Conservation (phyloP, 92 coral and sea anemone genomes). For the Blastomussa wellsi region DNA sequence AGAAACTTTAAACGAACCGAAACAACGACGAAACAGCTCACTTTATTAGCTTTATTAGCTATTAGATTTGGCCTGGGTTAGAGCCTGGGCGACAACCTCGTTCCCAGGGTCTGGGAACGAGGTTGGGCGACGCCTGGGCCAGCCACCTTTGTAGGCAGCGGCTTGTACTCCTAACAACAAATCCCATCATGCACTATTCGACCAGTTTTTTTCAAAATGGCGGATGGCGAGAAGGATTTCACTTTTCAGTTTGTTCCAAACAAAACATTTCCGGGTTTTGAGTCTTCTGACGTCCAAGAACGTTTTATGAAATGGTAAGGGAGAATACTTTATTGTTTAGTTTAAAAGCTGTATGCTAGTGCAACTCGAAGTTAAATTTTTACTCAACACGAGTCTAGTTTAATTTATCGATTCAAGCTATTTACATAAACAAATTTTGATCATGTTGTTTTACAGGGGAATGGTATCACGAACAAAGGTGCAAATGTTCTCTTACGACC, state of each 20-base stretch:
- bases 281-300: conserved; percentile 75
- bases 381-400: not conserved
- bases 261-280: conserved; percentile 71
- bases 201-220: conserved; percentile 66
- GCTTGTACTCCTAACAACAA: not conserved
- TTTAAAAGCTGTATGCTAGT: not conserved
- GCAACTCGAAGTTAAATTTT: not conserved
- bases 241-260: conserved; percentile 68
- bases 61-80: too few species aligned
- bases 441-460: conserved; percentile 67
- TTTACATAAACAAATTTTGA: too few species aligned
- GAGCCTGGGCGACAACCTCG: too few species aligned
- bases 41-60: too few species aligned
- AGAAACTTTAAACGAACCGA: too few species aligned
- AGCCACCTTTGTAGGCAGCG: not conserved
- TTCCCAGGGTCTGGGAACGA: too few species aligned
- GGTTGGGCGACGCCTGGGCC: too few species aligned
- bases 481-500: conserved; percentile 93
- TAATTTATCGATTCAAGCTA: too few species aligned
- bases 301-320: conserved; percentile 83
- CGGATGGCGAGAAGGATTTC: conserved; percentile 78
- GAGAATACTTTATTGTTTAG: not conserved
- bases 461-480: conserved; percentile 70
- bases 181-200: conserved; percentile 22
- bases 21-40: too few species aligned